phyloP scores from a whole-genome alignment of 2,113 vertebrate genomes.

The Psammodynastes pulverulentus region DNA sequence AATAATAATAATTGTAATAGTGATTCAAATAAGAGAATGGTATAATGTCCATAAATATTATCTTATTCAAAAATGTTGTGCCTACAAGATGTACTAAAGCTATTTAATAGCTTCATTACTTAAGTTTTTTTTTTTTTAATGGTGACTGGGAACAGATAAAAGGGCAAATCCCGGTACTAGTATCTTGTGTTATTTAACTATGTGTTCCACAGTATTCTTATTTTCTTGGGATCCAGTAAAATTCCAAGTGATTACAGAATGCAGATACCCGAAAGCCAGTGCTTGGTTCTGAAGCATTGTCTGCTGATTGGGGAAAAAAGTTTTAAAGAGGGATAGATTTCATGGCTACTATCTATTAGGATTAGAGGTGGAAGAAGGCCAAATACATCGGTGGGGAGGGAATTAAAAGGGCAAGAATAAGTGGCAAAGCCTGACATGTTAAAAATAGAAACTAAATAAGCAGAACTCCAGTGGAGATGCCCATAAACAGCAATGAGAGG shows the following conservation, averaged over 20 bases:
- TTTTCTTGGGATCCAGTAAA: neutral
- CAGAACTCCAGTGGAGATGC: neutral
- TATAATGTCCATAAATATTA: neutral
- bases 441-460: neutral
- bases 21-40: neutral
- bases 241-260: neutral
- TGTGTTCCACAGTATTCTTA: neutral
- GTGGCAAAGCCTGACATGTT: neutral
- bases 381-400: neutral
- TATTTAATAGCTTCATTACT: neutral
- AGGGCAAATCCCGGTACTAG: neutral
- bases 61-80: neutral
- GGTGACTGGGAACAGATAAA: neutral
- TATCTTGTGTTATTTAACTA: neutral
- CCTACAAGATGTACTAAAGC: neutral
- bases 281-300: neutral
- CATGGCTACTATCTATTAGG: neutral
- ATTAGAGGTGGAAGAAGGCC: neutral
- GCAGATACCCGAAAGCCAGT: neutral
- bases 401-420: neutral
- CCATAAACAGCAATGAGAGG: neutral
- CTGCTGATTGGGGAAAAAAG: neutral
- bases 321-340: neutral
- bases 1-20: neutral
- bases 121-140: neutral